These are phyloP conservation scores for Urophycis tenuis DNA, from an alignment of 2,797 vertebrate genomes.

Conservation along the genomic window DNA sequence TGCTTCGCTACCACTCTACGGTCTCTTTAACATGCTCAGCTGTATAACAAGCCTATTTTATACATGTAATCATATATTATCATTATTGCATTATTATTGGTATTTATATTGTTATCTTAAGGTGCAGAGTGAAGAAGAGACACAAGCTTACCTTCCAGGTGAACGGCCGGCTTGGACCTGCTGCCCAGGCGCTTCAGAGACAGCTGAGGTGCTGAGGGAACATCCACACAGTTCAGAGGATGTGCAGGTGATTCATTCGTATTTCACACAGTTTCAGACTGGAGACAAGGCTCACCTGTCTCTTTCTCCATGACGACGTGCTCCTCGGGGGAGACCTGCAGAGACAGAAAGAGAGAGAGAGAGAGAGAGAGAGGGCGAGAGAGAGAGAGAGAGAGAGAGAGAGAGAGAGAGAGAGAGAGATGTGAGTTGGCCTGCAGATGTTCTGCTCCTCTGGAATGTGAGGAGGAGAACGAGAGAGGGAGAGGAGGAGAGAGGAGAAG, in stretches of 20 bases:
- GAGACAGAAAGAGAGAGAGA: not conserved
- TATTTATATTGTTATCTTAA: not conserved
- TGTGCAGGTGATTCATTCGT: not conserved
- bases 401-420: not conserved
- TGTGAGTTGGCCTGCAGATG: not conserved
- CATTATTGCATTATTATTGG: not conserved
- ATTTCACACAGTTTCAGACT: not conserved
- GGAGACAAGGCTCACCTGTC: constrained; percentile 44
- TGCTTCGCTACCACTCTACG: not conserved
- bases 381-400: not conserved
- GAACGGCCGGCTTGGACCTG: constrained; percentile 67
- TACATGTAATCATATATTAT: not conserved
- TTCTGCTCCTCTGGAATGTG: not conserved
- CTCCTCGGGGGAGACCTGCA: not conserved
- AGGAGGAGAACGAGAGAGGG: not conserved
- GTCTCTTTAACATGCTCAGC: not conserved
- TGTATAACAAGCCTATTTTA: not conserved
- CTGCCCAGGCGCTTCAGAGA: constrained; percentile 48
- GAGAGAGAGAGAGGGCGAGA: too few relatives aligned
- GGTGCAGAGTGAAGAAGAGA: constrained; percentile 10
- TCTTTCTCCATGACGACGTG: constrained; percentile 4
- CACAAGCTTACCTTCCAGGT: constrained; percentile 67
- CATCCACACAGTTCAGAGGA: constrained; percentile 1
- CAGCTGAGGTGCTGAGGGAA: constrained; percentile 48
- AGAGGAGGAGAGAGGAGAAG: not conserved